phyloP scores from a whole-genome alignment of 2,888 invertebrate species.

The Chouioia cunea region DNA sequence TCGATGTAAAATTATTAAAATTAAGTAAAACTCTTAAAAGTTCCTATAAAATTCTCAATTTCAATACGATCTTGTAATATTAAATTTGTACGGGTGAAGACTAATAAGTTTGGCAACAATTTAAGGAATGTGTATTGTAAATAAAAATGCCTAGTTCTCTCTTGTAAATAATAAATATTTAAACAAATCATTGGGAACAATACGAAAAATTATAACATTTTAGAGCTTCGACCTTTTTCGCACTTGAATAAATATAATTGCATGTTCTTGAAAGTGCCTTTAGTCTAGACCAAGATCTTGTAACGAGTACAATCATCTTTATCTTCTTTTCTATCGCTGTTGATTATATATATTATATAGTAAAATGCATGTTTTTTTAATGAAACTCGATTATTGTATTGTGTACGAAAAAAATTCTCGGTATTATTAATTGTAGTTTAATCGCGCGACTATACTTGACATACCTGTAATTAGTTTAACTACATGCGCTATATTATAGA shows the following conservation, averaged over 20 bases:
- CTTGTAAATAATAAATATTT: conserved; percentile 5
- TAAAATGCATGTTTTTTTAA: conserved; percentile 39
- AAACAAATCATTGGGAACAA: conserved; percentile 45
- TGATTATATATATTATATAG: conserved; percentile 43
- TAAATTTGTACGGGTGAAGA: too few species aligned
- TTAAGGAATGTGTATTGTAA: background rate
- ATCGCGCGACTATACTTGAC: conserved; percentile 29
- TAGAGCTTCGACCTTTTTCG: conserved; percentile 42
- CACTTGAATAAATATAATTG: conserved; percentile 42
- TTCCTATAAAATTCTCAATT: conserved; percentile 21
- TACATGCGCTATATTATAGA: conserved; percentile 32
- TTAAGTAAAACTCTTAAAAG: conserved; percentile 17
- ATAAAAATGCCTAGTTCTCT: conserved; percentile 10
- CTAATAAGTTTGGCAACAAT: background rate
- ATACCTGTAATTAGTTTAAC: conserved; percentile 32
- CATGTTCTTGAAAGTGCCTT: conserved; percentile 48
- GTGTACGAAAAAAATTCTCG: conserved; percentile 26
- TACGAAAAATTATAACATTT: conserved; percentile 26
- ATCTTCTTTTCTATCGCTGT: conserved; percentile 45
- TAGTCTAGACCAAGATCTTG: conserved; percentile 47
- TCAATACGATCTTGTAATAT: too few species aligned
- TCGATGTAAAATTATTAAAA: too few species aligned
- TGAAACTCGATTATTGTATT: conserved; percentile 42
- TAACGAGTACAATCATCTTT: conserved; percentile 47
- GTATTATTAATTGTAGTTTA: conserved; percentile 26